These are phyloP conservation scores for Lycodopsis pacificus DNA, from an alignment of 2,797 vertebrate species.

Conservation along the genomic window DNA sequence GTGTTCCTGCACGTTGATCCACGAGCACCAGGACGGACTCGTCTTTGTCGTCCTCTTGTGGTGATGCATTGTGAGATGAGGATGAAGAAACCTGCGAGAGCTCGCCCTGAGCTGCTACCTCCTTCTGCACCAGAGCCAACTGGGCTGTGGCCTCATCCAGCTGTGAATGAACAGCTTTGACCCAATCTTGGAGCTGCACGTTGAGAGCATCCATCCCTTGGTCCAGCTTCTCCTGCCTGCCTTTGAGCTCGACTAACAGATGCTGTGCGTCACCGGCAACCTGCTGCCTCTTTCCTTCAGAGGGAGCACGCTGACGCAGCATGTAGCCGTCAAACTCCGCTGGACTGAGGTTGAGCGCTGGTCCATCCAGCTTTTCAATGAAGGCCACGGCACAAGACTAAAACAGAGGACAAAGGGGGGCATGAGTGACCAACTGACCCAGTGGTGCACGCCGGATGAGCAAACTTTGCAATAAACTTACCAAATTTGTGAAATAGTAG, in stretches of 20 bases:
- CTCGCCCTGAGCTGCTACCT: slow-evolving; percentile 56
- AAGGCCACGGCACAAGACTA: slow-evolving; percentile 88
- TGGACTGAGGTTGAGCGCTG: slow-evolving; percentile 83
- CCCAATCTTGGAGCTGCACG: slow-evolving; percentile 81
- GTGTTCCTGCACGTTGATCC: slow-evolving; percentile 37
- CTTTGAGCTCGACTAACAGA: slow-evolving; percentile 77
- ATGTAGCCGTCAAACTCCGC: slow-evolving; percentile 86
- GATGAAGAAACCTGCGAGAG: slow-evolving; percentile 12
- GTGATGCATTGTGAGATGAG: slow-evolving; percentile 22
- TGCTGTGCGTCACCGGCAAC: slow-evolving; percentile 70
- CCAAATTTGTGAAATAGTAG: slow-evolving; percentile 89
- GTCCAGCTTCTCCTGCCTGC: slow-evolving; percentile 83
- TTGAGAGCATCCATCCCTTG: slow-evolving; percentile 74
- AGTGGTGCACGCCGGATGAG: not conserved
- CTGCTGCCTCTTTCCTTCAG: slow-evolving; percentile 52
- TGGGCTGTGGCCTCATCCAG: slow-evolving; percentile 74
- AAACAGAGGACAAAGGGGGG: slow-evolving; percentile 11
- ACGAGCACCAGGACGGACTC: slow-evolving; percentile 44
- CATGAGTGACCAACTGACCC: not conserved
- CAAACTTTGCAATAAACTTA: slow-evolving; percentile 54
- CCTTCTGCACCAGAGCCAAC: slow-evolving; percentile 65
- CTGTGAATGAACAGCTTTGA: slow-evolving; percentile 77
- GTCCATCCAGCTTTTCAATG: slow-evolving; percentile 87
- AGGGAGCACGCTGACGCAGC: slow-evolving; percentile 68
- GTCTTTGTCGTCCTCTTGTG: slow-evolving; percentile 33